Base-by-base conservation (phyloP, 2,797 vertebrate genomes). In the Falco concolor region DNA sequence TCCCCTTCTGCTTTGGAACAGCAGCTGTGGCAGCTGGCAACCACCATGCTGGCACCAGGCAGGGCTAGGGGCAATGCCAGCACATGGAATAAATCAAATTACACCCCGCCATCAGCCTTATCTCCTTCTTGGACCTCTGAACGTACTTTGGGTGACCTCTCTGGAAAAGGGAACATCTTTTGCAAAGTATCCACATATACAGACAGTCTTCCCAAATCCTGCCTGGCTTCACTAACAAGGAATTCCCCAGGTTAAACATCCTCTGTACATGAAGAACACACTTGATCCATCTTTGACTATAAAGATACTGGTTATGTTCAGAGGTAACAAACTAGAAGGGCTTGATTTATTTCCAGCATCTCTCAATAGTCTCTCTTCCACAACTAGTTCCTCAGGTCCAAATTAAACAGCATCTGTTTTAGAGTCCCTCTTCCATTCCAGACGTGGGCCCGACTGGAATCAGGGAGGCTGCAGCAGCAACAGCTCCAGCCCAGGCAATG, bases 401-500 rank as follows among this genome's bases (percentile, higher is more conserved):
- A 60, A 72, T 36, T 34, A 38, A 79, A 79, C 14, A 17, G 30
- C 4, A 3, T 15, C 17, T 53, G 79, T 75, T 75, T n/a, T 23
- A 6, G 50, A 70, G 42, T 22, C 21, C 45, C 13, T 40, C 21
- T 53, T 77, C 24, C 12, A 8, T n/a, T 45, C 4, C 68, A 79
- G 50, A 47, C 8, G 27, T 47, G 54, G 38, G 54, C 60, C 40
- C 36, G 5, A 10, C 21, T 44, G 47, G 38, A 69, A 50, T 20
- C 27, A 85, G 45, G 52, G 45, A 50, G 22, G 34, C 49, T 2
- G 1, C 20, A 52, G 38, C 32, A 84, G 45, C 36, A 49, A 45
- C 5, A 0, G 11, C 27, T 45, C 24, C 78, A 52, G 22, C 60
- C 63, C 1, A 3, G 53, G 32, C 1, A 2, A 25, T 0, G 2